These are phyloP conservation scores for Bradypodion ventrale DNA, from an alignment of 2,797 vertebrate species.

Conservation along the genomic window DNA sequence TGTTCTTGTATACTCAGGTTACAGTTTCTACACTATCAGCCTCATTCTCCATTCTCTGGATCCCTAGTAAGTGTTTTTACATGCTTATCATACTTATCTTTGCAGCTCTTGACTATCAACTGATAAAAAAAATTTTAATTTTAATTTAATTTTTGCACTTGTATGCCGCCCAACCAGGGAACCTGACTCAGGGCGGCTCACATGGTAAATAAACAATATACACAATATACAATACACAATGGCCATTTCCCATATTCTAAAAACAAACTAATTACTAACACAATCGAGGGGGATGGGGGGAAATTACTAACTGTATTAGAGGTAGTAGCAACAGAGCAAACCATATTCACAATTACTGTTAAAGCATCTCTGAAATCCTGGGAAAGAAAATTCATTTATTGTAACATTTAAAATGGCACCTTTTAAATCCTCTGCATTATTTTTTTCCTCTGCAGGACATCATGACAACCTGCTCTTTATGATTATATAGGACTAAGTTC, in stretches of 20 bases:
- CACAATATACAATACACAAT: too few relatives aligned
- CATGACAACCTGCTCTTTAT: background rate
- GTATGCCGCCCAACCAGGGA: too few relatives aligned
- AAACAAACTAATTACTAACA: too few relatives aligned
- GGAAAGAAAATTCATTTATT: constrained; percentile 1
- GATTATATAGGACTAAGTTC: background rate
- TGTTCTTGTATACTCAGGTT: background rate
- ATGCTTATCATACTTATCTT: background rate
- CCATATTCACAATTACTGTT: background rate
- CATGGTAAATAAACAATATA: too few relatives aligned
- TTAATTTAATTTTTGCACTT: background rate
- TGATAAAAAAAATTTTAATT: too few relatives aligned
- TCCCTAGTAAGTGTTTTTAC: background rate
- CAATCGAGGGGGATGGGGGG: too few relatives aligned
- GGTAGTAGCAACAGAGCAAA: background rate
- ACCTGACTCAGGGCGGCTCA: too few relatives aligned
- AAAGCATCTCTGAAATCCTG: background rate
- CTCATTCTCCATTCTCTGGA: background rate
- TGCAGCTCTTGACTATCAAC: background rate
- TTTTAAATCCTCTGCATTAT: background rate
- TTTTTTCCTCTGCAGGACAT: background rate
- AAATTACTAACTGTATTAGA: background rate
- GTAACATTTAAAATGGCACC: background rate
- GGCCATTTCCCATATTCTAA: too few relatives aligned
- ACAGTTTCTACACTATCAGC: background rate